A percentile compares a stretch with the other conserved stretches of the same genome.
phyloP scores from a whole-genome alignment of 2,113 vertebrate species.

The Tonatia bakeri region DNA sequence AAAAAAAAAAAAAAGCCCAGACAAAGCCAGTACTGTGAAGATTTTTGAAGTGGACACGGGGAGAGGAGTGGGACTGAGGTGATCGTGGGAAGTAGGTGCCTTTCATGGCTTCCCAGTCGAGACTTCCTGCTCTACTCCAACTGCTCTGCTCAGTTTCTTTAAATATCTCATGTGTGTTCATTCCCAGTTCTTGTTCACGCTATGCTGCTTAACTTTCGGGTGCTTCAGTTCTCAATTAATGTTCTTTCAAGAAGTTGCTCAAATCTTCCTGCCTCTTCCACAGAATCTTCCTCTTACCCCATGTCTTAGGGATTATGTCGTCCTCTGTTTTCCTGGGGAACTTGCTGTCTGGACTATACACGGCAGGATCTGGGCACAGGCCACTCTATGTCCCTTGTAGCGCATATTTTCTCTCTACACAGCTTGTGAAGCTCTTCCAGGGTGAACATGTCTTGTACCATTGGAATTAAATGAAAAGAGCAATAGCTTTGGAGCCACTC shows the following conservation, averaged over 20 bases:
- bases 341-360: background rate
- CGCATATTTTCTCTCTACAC: background rate
- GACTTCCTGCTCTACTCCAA: background rate
- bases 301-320: background rate
- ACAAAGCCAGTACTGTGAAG: background rate
- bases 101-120: background rate
- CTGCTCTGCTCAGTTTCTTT: background rate
- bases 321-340: background rate
- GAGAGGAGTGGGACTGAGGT: background rate
- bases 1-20: background rate
- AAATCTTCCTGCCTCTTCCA: background rate
- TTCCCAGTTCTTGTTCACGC: background rate
- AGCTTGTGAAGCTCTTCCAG: background rate
- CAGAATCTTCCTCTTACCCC: background rate
- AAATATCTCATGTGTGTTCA: accelerated
- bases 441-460: background rate
- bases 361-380: background rate
- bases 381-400: background rate
- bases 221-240: background rate
- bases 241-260: background rate
- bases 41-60: background rate
- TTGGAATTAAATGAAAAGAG: background rate
- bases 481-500: background rate
- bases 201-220: background rate
- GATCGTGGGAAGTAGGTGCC: background rate